These are phyloP conservation scores for Drosophila paranaensis DNA, from an alignment of 2,888 invertebrate genomes.

Conservation along the genomic window DNA sequence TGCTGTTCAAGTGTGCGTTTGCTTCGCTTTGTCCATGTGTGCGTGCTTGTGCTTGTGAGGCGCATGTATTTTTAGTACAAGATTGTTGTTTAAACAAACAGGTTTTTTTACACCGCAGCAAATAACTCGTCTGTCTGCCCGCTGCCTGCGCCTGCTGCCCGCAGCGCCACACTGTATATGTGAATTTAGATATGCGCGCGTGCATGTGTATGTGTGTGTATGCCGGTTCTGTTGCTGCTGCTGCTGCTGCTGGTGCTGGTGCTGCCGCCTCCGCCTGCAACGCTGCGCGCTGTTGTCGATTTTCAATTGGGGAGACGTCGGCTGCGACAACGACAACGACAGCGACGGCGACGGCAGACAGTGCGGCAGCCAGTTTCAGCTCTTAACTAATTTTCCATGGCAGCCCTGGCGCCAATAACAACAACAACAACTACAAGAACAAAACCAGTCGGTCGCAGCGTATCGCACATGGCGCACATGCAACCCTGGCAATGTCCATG, in stretches of 20 bases:
- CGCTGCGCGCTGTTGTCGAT: constrained; percentile 75
- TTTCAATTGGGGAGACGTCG: constrained; percentile 64
- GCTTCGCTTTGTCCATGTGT: constrained; percentile 17
- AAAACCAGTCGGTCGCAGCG: constrained; percentile 35
- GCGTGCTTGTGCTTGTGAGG: constrained; percentile 43
- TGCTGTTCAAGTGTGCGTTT: constrained; percentile 9
- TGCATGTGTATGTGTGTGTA: constrained; percentile 21
- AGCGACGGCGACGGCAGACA: constrained; percentile 54
- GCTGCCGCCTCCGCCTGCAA: constrained; percentile 63
- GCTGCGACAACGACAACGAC: neutral
- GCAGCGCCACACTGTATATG: constrained; percentile 61
- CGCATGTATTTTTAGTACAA: constrained; percentile 80
- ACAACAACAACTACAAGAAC: constrained; percentile 27
- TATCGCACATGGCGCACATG: constrained; percentile 58
- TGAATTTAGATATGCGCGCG: neutral
- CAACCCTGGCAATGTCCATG: constrained; percentile 52
- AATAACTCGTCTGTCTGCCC: constrained; percentile 76
- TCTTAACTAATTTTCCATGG: constrained; percentile 76
- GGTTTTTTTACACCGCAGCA: constrained; percentile 79
- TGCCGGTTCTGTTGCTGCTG: constrained; percentile 33
- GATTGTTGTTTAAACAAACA: constrained; percentile 81
- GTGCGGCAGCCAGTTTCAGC: constrained; percentile 62
- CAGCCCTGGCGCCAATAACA: constrained; percentile 77
- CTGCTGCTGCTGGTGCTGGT: constrained; percentile 29
- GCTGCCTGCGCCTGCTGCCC: constrained; percentile 46